phyloP scores from a whole-genome alignment of 1,140 invertebrate species.

The Drepana arcuata region DNA sequence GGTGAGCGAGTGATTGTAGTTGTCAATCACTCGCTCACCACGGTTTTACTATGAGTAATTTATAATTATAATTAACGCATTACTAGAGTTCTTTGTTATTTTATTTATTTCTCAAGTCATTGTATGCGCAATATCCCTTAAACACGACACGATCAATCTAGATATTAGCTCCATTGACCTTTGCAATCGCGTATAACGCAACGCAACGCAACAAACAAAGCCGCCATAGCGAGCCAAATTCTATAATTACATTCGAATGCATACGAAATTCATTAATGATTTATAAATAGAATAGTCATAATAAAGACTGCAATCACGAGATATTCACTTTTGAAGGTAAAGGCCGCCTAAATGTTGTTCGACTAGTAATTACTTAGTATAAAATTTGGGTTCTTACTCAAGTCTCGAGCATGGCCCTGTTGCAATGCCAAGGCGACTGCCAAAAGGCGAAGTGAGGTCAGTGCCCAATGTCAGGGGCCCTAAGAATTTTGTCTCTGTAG shows the following conservation, averaged over 20 bases:
- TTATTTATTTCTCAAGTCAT: slow-evolving; percentile 8
- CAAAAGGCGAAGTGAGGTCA: slow-evolving; percentile 55
- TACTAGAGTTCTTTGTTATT: too few species aligned
- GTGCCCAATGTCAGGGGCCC: slow-evolving; percentile 62
- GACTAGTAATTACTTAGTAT: slow-evolving; percentile 33
- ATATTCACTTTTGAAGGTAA: slow-evolving; percentile 33
- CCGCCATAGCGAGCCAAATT: slow-evolving; percentile 8
- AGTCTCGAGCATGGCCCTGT: slow-evolving; percentile 19
- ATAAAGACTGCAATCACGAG: slow-evolving; percentile 15
- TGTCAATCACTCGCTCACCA: too few species aligned
- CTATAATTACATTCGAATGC: slow-evolving; percentile 12
- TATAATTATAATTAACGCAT: too few species aligned
- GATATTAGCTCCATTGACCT: slow-evolving; percentile 9
- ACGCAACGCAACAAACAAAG: slow-evolving; percentile 9
- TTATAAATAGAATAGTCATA: slow-evolving; percentile 7
- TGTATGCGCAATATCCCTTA: slow-evolving; percentile 10
- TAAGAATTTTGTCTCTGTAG: slow-evolving; percentile 37
- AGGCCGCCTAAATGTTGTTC: slow-evolving; percentile 24
- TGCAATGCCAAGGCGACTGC: slow-evolving; percentile 64
- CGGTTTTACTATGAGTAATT: too few species aligned
- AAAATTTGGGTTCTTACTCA: slow-evolving; percentile 35
- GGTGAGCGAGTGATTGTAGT: too few species aligned
- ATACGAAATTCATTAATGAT: slow-evolving; percentile 1
- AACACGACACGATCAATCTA: slow-evolving; percentile 6
- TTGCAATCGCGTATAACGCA: slow-evolving; percentile 5